These are phyloP conservation scores for Bombus difficillimus DNA, from an alignment of 1,140 invertebrate genomes.

Conservation along the genomic window DNA sequence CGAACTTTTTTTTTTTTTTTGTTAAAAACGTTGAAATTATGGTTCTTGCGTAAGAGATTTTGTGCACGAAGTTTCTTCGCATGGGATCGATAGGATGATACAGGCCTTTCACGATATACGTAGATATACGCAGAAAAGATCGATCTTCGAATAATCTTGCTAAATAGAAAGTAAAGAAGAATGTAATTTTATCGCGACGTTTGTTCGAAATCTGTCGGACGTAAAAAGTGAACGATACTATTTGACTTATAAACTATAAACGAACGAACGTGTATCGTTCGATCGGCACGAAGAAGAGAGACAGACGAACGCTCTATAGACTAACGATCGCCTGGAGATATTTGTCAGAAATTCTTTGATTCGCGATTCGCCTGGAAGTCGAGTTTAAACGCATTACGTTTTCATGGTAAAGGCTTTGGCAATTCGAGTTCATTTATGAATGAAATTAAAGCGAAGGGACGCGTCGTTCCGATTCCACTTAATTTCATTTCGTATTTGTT, in stretches of 20 bases:
- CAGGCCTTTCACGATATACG: too few relatives aligned
- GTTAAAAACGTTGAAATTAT: not conserved
- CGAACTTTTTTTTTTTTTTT: not conserved
- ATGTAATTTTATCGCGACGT: not conserved
- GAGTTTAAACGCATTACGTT: not conserved
- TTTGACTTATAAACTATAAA: not conserved
- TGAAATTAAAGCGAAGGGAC: slow-evolving; percentile 2
- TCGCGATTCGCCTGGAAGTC: not conserved
- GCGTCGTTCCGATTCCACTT: too few relatives aligned
- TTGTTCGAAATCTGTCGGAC: not conserved
- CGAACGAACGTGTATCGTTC: not conserved
- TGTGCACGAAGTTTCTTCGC: not conserved
- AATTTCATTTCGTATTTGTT: slow-evolving; percentile 27
- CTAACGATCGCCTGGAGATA: not conserved
- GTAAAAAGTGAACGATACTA: not conserved
- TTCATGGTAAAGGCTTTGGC: not conserved
- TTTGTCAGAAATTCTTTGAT: not conserved
- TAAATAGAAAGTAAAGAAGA: too few relatives aligned
- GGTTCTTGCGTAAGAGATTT: not conserved
- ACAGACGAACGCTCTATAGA: not conserved
- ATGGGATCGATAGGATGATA: too few relatives aligned
- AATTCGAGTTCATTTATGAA: not conserved
- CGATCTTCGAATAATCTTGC: too few relatives aligned
- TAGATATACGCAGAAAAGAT: too few relatives aligned
- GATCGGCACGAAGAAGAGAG: not conserved